A percentile compares a stretch with the other conserved stretches of the same genome.
Conservation (phyloP, 2,113 vertebrate genomes). For the Ahaetulla prasina region DNA sequence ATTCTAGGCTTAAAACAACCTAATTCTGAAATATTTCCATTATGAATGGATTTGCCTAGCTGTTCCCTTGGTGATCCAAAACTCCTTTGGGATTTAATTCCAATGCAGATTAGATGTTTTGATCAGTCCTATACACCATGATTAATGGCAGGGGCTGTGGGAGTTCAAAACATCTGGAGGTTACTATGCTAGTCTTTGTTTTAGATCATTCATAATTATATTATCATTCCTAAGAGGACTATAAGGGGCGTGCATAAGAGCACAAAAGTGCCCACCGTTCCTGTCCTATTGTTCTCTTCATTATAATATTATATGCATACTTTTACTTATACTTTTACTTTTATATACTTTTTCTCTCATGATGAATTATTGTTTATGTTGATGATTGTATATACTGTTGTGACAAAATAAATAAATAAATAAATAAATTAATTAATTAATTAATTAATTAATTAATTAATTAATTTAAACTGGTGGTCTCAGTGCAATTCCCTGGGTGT, state of each 20-base stretch:
- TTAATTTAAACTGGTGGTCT: neutral
- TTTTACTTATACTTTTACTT: too few relatives aligned
- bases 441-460: too few relatives aligned
- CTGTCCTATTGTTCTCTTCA: too few relatives aligned
- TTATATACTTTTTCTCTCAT: too few relatives aligned
- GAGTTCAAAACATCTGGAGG: neutral
- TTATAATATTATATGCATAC: too few relatives aligned
- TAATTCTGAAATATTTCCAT: neutral
- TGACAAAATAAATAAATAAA: too few relatives aligned
- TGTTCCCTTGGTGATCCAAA: neutral
- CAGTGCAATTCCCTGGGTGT: neutral
- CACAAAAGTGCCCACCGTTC: too few relatives aligned
- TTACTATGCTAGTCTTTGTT: neutral
- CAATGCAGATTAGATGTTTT: neutral
- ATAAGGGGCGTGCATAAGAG: too few relatives aligned
- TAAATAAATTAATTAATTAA: too few relatives aligned
- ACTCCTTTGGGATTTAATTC: neutral
- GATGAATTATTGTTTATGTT: too few relatives aligned
- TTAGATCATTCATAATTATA: neutral
- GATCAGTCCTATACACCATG: neutral
- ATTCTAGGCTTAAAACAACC: neutral
- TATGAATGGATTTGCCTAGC: neutral
- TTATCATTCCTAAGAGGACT: too few relatives aligned
- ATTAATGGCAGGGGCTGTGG: neutral
- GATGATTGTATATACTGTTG: too few relatives aligned